These are phyloP conservation scores for Cepphus grylle DNA, from an alignment of 2,113 vertebrate genomes.

Conservation along the genomic window DNA sequence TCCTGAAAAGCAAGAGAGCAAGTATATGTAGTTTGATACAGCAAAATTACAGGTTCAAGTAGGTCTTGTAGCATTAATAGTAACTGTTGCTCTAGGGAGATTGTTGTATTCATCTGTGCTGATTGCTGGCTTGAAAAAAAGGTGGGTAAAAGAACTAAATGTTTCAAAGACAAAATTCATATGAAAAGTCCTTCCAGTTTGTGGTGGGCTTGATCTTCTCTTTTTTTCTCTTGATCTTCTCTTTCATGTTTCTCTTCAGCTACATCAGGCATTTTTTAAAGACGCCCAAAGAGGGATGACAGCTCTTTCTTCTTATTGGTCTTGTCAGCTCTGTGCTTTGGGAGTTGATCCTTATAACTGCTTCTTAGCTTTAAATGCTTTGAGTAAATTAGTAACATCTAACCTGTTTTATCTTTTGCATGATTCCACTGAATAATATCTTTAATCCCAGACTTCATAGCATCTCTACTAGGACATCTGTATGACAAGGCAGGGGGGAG, in stretches of 20 bases:
- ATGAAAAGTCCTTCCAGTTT: background rate
- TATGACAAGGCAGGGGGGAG: fast-evolving
- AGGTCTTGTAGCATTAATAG: background rate
- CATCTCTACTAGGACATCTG: background rate
- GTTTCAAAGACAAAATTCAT: background rate
- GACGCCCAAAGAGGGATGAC: background rate
- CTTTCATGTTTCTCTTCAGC: background rate
- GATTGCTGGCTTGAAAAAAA: background rate
- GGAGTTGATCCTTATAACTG: background rate
- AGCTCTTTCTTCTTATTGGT: background rate
- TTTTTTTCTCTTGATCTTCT: background rate
- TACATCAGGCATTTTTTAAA: background rate
- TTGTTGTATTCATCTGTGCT: background rate
- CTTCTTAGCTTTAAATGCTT: background rate
- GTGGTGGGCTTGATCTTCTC: background rate
- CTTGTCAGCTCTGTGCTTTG: background rate
- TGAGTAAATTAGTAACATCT: background rate
- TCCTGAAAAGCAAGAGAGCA: background rate
- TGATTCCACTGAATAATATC: background rate
- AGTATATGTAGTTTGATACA: background rate
- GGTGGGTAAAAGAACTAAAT: background rate
- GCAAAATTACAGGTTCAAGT: background rate
- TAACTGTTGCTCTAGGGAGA: background rate
- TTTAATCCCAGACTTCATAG: background rate
- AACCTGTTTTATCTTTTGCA: background rate